These are phyloP conservation scores for Clostera curtula DNA, from an alignment of 2,888 invertebrate species.

Conservation along the genomic window DNA sequence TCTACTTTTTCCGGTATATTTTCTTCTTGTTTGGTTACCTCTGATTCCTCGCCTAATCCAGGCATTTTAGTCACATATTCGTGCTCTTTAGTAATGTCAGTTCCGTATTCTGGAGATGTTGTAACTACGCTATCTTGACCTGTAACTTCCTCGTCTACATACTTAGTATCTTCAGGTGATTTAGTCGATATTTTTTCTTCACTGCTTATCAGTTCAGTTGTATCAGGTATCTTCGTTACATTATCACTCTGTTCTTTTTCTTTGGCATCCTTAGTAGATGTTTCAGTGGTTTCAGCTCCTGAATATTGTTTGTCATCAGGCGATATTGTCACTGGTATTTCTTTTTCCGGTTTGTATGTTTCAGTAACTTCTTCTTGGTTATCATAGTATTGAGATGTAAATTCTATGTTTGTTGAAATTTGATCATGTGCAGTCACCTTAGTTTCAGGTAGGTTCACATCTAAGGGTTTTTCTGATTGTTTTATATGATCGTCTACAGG, in stretches of 20 bases:
- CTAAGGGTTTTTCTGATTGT: no score
- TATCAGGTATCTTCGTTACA: not conserved
- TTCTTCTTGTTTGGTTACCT: not conserved
- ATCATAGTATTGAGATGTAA: not conserved
- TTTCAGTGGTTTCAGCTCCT: not conserved
- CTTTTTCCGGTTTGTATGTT: not conserved
- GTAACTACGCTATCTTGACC: not conserved
- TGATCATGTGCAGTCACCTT: no score
- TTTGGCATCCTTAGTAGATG: slow-evolving; percentile 3
- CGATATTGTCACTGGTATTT: not conserved
- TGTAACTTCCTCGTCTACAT: not conserved
- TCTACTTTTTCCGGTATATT: not conserved
- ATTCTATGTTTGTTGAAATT: no score
- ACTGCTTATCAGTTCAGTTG: no score
- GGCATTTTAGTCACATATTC: not conserved
- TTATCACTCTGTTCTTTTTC: no score
- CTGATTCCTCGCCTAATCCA: not conserved
- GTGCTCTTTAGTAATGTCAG: not conserved
- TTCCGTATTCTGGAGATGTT: not conserved
- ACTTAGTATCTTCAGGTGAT: not conserved
- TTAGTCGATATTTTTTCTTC: not conserved
- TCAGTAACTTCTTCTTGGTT: not conserved
- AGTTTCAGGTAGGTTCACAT: not conserved
- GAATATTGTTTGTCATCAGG: not conserved
- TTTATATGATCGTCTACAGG: no score